phyloP scores from a whole-genome alignment of 2,888 invertebrate genomes.

The Archaeoteleia sp. region DNA sequence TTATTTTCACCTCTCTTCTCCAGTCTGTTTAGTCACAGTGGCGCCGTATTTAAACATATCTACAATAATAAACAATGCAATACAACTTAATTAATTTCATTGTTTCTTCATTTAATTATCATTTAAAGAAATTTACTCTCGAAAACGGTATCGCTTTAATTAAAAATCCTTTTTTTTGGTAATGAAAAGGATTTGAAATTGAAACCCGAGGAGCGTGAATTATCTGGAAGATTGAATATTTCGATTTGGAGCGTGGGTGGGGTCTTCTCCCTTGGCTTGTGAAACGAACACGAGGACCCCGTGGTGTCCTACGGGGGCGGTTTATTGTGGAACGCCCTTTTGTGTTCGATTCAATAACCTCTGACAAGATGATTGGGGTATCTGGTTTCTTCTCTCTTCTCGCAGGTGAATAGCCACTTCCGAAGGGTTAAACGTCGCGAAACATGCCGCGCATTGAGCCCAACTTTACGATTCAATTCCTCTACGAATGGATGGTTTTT shows the following conservation, averaged over 20 bases:
- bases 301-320: slow-evolving; percentile 70
- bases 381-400: slow-evolving; percentile 64
- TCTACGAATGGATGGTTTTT: slow-evolving; percentile 14
- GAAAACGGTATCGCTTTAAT: too few species aligned
- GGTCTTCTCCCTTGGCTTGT: slow-evolving; percentile 37
- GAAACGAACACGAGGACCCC: slow-evolving; percentile 48
- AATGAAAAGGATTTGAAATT: too few species aligned
- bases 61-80: too few species aligned
- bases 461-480: slow-evolving; percentile 21
- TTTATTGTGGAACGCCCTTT: slow-evolving; percentile 71
- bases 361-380: slow-evolving; percentile 72
- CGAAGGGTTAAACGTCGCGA: slow-evolving; percentile 62
- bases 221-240: slow-evolving; percentile 40
- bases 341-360: slow-evolving; percentile 69
- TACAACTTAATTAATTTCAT: too few species aligned
- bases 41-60: too few species aligned
- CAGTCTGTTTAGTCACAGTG: too few species aligned
- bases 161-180: too few species aligned
- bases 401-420: slow-evolving; percentile 65
- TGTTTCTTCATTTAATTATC: too few species aligned
- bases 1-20: too few species aligned
- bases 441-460: slow-evolving; percentile 40
- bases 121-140: too few species aligned
- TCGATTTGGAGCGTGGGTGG: slow-evolving; percentile 34
- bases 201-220: too few species aligned